Base-by-base conservation (phyloP, 2,888 invertebrate species). In the Drosophila helvetica region DNA sequence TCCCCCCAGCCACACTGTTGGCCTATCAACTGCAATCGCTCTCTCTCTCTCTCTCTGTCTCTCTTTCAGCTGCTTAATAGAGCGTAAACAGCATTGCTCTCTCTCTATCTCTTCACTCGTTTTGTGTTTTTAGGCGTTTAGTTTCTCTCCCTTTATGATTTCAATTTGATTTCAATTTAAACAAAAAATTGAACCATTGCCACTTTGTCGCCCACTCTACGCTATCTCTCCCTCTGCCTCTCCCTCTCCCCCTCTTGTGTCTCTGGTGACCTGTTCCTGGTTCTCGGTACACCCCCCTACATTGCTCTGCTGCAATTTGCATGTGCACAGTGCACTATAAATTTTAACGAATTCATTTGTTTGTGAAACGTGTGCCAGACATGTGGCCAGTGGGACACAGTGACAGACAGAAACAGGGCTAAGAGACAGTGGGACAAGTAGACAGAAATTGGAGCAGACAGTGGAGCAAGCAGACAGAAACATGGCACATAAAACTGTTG, bases 311-410 rank as follows among this genome's bases (percentile, higher is more conserved):
- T 76, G 71, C 62, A 76, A 77, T 70, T 78, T 77, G 65, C 74
- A 66, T 72, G 78, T 80, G 62, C 70, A 72, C 72, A 70, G 78
- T 78, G 62, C 70, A 74, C 72, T 63, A 73, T 81, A 75, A 74
- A 79, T 77, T 79, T 79, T 57, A 77, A 64, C 64, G 73, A 79
- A 77, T 74, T 74, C 75, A 80, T 77, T 79, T 80, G 77, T 77
- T 73, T 77, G 77, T 67, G 75, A 60, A 72, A 67, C 77, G 73
- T 78, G 70, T 75, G 75, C 64, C 19, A 45, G n/a, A 65, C 33
- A 46, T 27, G 12, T 3, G n/a, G 54, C 63, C 47, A 51, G 55
- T 46, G 27, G 50, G 38, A 70, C 38, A n/a, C 50, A 57, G 47
- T 52, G 53, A 30, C 57, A 64, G 33, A 52, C 43, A n/a, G 43